Conservation (phyloP, 2,888 invertebrate species). For the Spisula solida region DNA sequence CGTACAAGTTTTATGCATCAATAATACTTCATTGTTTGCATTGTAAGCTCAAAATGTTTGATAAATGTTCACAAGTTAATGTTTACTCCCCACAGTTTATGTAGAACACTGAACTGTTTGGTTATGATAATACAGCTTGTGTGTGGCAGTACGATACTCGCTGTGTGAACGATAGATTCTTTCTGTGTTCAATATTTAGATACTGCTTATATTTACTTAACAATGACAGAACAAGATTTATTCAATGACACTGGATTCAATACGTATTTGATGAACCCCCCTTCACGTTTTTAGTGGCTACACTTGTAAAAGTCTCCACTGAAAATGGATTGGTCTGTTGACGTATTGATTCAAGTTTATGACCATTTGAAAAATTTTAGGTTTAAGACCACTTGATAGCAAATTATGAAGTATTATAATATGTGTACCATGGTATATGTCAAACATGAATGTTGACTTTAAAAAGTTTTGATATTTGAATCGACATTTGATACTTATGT, state of each 20-base stretch:
- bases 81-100: slow-evolving; percentile 7
- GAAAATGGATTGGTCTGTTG: not conserved
- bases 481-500: too few species aligned
- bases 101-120: slow-evolving; percentile 40
- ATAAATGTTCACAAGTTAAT: not conserved
- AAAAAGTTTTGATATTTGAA: too few species aligned
- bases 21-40: too few species aligned
- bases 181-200: not conserved
- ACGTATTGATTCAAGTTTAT: not conserved
- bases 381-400: not conserved
- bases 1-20: too few species aligned
- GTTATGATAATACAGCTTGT: slow-evolving; percentile 16
- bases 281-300: slow-evolving; percentile 28
- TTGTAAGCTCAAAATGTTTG: not conserved
- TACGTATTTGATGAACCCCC: slow-evolving; percentile 46
- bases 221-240: slow-evolving; percentile 40
- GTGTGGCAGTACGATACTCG: slow-evolving; percentile 27
- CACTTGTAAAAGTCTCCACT: slow-evolving; percentile 20
- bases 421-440: not conserved
- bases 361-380: not conserved
- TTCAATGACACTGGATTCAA: slow-evolving; percentile 45
- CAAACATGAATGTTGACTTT: not conserved
- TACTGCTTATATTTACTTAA: slow-evolving; percentile 18
- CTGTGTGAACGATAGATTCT: not conserved
- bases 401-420: not conserved